Percentiles rank a stretch among this genome's conserved stretches.
Evolutionary conservation across 2,113 vertebrate species (phyloP).

Genomic region (Alexandromys fortis): DNA sequence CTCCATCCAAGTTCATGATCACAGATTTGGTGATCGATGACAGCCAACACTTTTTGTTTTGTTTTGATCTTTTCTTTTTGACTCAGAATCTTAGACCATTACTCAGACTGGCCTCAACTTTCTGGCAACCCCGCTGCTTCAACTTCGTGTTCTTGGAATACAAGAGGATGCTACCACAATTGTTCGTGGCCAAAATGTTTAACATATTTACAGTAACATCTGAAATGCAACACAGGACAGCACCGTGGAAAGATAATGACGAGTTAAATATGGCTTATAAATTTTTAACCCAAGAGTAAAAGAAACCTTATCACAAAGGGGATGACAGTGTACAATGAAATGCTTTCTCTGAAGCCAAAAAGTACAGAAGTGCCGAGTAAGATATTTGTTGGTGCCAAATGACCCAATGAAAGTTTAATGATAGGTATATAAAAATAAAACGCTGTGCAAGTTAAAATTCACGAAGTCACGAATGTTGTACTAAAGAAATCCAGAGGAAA

Average conservation of each 20-base stretch:
- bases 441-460: constrained; percentile 62
- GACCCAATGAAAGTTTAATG: constrained; percentile 65
- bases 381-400: constrained; percentile 1
- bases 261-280: constrained; percentile 1
- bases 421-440: constrained; percentile 45
- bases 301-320: neutral
- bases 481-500: constrained; percentile 32
- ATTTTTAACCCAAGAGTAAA: constrained; percentile 11
- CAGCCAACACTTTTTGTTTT: neutral
- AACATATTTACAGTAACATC: neutral
- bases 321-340: constrained; percentile 22
- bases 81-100: neutral
- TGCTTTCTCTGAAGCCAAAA: neutral
- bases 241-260: neutral
- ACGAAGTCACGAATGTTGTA: constrained; percentile 24
- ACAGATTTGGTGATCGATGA: neutral
- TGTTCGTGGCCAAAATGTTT: neutral
- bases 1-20: neutral
- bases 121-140: neutral
- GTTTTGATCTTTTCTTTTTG: neutral
- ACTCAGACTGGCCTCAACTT: neutral
- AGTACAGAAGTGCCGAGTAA: neutral
- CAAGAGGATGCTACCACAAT: too few relatives aligned
- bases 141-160: too few relatives aligned
- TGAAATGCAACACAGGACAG: neutral